These are phyloP conservation scores for Chironex yamaguchii DNA, from an alignment of 30 jellyfish, hydroid and myxozoan genomes.

Conservation along the genomic window DNA sequence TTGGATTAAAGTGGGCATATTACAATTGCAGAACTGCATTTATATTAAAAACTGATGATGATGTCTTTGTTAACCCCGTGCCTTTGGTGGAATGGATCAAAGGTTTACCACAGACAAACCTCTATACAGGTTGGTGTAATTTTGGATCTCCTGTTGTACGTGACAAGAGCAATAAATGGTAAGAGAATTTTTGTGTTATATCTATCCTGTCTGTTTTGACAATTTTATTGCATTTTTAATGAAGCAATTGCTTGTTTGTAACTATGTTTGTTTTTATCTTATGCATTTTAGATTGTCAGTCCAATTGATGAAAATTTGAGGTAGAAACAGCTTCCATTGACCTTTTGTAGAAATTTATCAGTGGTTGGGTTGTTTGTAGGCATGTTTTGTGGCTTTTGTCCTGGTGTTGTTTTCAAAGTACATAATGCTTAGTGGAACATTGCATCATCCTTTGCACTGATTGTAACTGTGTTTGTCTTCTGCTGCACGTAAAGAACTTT, in stretches of 20 bases:
- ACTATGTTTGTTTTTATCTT: neutral
- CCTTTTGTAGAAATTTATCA: no score
- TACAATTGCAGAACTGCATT: conserved; percentile 68
- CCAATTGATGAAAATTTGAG: no score
- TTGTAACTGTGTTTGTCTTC: no score
- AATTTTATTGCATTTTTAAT: neutral
- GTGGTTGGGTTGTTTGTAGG: no score
- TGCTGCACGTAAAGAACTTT: no score
- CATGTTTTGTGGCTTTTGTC: no score
- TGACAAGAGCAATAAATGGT: conserved; percentile 87
- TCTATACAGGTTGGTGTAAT: conserved; percentile 92
- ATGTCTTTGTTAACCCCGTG: conserved; percentile 81
- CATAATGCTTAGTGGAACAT: no score
- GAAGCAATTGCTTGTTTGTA: neutral
- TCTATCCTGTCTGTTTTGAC: neutral
- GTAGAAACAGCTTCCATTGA: no score
- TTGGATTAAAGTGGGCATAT: conserved; percentile 92
- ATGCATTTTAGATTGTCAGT: no score
- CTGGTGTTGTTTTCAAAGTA: no score
- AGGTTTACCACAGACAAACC: conserved; percentile 45
- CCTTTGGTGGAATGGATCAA: conserved; percentile 80
- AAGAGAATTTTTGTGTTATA: neutral
- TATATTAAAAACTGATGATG: conserved; percentile 93
- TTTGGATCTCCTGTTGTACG: conserved; percentile 89
- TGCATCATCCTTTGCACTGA: no score